Evolutionary conservation across 1,140 invertebrate genomes (phyloP), one percentile per base, ranked within the genome.

Genomic region (Notospermus geniculatus): DNA sequence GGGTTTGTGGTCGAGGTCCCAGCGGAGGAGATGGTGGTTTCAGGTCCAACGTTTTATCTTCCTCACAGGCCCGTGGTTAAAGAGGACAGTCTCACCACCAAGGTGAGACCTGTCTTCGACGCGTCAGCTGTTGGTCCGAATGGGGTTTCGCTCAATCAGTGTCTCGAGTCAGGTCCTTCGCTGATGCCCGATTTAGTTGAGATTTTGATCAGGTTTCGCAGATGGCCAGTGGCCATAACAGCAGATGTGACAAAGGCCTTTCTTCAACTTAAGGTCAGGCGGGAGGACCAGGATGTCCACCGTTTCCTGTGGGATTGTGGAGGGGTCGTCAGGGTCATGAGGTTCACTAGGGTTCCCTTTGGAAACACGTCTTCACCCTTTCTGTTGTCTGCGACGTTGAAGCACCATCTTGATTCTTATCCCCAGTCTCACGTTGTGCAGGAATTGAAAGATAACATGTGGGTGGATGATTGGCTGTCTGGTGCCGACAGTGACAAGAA

Each of bases 391-490:
- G 62, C 58, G 1, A 56, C 59, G 7, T 2, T 61, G 7, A 29
- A 60, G 25, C 29, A 63, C 30, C 57, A 61, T 54, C 59, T 63
- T 81, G 81, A 60, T 77, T 19, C 67, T 72, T 0, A 60, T 63
- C 53, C 54, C 57, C 19, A 46, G 59, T 7, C 66, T 54, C 15
- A 59, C 53, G 72, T 67, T 30, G 50, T 65, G 52, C 45, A 69
- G 30, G 63, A 71, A 17, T 73, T 80, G 22, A 25, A 30, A 29
- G 68, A 64, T 22, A 74, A 80, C 62, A 80, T 80, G 59, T 85
- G 83, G 63, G 75, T 81, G 13, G 83, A 85, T 64, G 82, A 84
- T 68, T 53, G 80, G 2, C 43, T 82, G 25, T 72, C 71, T n/a
- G 80, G 83, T 4, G 65, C 63, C 0, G 32, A 74, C 1, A 71